Evolutionary conservation across 2,113 vertebrate species (phyloP), one percentile per base, ranked within the genome.

Genomic region (Pionites leucogaster): DNA sequence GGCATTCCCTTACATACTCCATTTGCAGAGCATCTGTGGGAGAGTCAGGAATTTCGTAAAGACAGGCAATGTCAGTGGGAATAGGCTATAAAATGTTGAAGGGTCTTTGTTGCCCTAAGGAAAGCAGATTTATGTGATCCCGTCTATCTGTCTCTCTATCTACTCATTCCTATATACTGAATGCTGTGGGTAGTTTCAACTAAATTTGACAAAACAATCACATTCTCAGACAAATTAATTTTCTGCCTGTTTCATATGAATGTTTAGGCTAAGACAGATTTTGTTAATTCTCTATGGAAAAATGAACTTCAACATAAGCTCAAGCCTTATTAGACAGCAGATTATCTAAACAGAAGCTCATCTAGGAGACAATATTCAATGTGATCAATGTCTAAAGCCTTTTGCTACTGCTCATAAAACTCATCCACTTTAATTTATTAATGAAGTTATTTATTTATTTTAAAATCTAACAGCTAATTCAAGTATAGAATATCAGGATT

Each of bases 181-280:
- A 12, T 52, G 16, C 13, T 42, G 5, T 13, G 17, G 7, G n/a
- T 49, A 9, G 2, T 15, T 74, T 69, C 31, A 46, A 4, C 5
- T 41, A 14, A 22, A 78, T 50, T 57, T 63, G 13, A 25, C 7
- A 75, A 35, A 67, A 88, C 2, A 10, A 19, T 0, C n/a, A 17
- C 1, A 2, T n/a, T 67, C 28, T 50, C 50, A 67, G 17, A 19
- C 29, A 74, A 81, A 63, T 10, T 13, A 9, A 16, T 31, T 78
- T 88, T 86, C 31, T 11, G 24, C 19, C 15, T 19, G 25, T 60
- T 77, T 46, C 4, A 13, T 52, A 24, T 0, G 0, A 62, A 41
- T n/a, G 4, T 57, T 83, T 31, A 53, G 33, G 47, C 39, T 60
- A 60, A 74, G 57, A 17, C 3, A 63, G 24, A 47, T 47, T 72